Evolutionary conservation across 2,113 vertebrate genomes (phyloP).

Genomic region (Telmatochromis sp.): DNA sequence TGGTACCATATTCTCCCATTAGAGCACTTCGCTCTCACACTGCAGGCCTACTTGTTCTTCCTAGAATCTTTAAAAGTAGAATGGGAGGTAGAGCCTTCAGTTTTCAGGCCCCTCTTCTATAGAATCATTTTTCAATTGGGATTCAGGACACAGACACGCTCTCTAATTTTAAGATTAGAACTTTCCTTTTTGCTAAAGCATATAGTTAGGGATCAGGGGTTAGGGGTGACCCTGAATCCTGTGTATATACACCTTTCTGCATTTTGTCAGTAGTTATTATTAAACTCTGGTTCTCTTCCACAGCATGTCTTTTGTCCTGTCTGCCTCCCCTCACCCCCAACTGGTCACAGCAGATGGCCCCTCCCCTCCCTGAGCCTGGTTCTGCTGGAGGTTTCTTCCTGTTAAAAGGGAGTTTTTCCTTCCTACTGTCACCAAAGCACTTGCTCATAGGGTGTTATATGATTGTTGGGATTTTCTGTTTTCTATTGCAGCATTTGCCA

Average conservation of each 20-base stretch:
- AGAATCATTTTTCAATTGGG: not conserved
- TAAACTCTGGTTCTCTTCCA: not conserved
- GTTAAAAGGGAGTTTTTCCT: not conserved
- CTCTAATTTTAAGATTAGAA: not conserved
- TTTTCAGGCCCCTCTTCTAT: not conserved
- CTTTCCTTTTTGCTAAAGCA: not conserved
- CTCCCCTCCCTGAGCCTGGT: not conserved
- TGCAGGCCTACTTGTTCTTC: not conserved
- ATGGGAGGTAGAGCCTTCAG: not conserved
- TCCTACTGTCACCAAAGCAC: not conserved
- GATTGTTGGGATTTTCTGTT: not conserved
- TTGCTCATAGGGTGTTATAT: not conserved
- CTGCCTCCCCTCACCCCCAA: not conserved
- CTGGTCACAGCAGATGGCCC: not conserved
- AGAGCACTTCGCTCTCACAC: not conserved
- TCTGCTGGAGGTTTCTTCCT: not conserved
- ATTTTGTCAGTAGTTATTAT: not conserved
- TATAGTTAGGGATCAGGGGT: not conserved
- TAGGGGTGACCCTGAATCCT: not conserved
- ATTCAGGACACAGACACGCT: not conserved
- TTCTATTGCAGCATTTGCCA: not conserved
- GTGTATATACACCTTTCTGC: not conserved
- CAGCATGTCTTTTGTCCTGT: not conserved
- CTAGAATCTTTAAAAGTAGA: not conserved
- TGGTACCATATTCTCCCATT: not conserved